These are phyloP conservation scores for Papilio aristodemus DNA, from an alignment of 1,140 invertebrate species.

Conservation along the genomic window DNA sequence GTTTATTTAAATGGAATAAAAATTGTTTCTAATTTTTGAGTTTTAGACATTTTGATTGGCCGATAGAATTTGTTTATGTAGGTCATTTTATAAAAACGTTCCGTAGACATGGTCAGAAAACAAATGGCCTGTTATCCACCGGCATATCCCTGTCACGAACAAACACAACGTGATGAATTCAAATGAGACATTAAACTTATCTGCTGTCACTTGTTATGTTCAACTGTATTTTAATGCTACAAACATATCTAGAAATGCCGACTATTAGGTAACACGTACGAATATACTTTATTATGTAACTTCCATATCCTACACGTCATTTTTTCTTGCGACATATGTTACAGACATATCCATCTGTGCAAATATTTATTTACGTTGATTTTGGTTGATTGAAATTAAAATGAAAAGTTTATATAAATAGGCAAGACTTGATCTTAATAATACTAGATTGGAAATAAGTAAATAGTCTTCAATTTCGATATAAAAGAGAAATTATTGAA, in stretches of 20 bases:
- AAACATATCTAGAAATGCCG: conserved; percentile 8
- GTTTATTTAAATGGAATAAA: neutral
- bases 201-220: conserved; percentile 20
- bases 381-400: too few relatives aligned
- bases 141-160: conserved; percentile 19
- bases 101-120: conserved; percentile 5
- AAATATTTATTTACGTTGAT: too few relatives aligned
- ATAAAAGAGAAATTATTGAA: too few relatives aligned
- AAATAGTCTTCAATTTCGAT: too few relatives aligned
- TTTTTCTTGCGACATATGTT: too few relatives aligned
- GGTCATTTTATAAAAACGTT: conserved; percentile 23
- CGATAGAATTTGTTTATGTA: conserved; percentile 13
- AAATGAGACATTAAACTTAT: conserved; percentile 21
- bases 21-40: neutral
- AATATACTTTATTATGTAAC: neutral
- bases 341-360: too few relatives aligned
- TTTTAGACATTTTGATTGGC: neutral
- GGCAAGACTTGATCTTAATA: too few relatives aligned
- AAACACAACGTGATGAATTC: conserved; percentile 10
- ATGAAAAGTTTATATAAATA: too few relatives aligned
- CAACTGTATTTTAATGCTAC: neutral
- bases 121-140: conserved; percentile 5
- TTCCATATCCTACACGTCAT: neutral
- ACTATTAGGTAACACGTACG: neutral
- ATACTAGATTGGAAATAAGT: too few relatives aligned